Base-by-base conservation (phyloP, 2,113 vertebrate genomes). In the Caranx ignobilis region DNA sequence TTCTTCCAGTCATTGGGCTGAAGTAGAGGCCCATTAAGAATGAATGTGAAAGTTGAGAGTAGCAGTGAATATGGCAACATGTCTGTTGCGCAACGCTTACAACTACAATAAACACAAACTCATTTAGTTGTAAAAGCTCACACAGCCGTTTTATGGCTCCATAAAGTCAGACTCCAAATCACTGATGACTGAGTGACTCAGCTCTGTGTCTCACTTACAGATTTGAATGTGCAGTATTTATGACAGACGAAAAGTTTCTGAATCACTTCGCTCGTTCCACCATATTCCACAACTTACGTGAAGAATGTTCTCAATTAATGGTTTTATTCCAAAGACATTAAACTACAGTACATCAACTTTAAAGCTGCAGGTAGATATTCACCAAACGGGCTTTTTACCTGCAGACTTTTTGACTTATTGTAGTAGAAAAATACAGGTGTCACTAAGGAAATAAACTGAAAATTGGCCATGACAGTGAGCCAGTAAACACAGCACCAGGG, bases 81-180 rank as follows among this genome's bases (percentile, higher is more conserved):
- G 56, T 67, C n/a, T 63, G 72, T 68, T 71, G 48, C 50, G 59
- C 65, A 31, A 64, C n/a, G n/a, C 75, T 88, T 77, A 71, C 50
- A 62, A 65, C 74, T 52, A 45, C 70, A 50, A 68, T 88, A 75
- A 87, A 85, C 72, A 67, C 4, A 69, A 83, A 43, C 71, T 77
- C 19, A 47, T 85, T 76, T 79, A 50, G 75, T 57, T 65, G 61
- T 80, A 52, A 79, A 80, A 71, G 71, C 80, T 55, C 64, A 48
- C 35, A 31, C 70, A 37, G 66, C 11, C 13, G 2, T 67, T 84
- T 85, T 81, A 87, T 35, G 71, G 71, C 35, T 82, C 69, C 35
- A 78, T 81, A 65, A 77, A 82, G 68, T 50, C 76, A 13, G 26
- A 7, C 41, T 82, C n/a, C 62, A 45, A 62, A 77, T 60, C 47